These are phyloP conservation scores for Philereme transversata DNA, from an alignment of 2,888 invertebrate genomes.

Conservation along the genomic window DNA sequence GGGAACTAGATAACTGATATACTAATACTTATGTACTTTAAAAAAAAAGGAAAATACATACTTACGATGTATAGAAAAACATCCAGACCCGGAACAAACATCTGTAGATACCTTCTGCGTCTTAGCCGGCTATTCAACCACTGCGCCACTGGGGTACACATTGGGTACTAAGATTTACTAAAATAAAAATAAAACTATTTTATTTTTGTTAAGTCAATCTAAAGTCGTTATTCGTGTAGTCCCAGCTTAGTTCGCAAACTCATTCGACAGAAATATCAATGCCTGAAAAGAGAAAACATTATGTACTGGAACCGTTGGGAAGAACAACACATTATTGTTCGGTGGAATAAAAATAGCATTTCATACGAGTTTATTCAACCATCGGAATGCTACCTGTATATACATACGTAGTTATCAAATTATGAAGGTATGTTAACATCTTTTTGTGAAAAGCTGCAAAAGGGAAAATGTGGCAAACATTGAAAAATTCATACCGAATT, in stretches of 20 bases:
- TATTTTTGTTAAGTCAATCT: background rate
- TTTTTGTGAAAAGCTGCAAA: background rate
- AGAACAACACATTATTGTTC: conserved; percentile 12
- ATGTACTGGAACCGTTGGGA: conserved; percentile 9
- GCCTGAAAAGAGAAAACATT: conserved; percentile 27
- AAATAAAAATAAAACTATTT: too few species aligned
- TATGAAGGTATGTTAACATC: background rate
- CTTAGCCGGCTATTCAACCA: too few species aligned
- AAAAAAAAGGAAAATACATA: too few species aligned
- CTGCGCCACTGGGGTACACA: too few species aligned
- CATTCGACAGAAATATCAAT: conserved; percentile 40
- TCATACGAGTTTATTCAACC: conserved; percentile 8
- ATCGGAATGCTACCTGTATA: background rate
- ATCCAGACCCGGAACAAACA: too few species aligned
- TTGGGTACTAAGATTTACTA: too few species aligned
- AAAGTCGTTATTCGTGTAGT: background rate
- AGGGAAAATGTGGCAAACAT: background rate
- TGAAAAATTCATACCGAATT: background rate
- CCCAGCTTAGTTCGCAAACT: background rate
- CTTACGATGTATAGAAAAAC: too few species aligned
- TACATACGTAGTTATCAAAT: background rate
- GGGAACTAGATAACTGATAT: too few species aligned
- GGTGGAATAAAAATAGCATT: conserved; percentile 9
- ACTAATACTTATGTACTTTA: too few species aligned
- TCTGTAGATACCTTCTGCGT: too few species aligned